phyloP scores from a whole-genome alignment of 2,797 vertebrate species.

The Pseudomugil tenellus region DNA sequence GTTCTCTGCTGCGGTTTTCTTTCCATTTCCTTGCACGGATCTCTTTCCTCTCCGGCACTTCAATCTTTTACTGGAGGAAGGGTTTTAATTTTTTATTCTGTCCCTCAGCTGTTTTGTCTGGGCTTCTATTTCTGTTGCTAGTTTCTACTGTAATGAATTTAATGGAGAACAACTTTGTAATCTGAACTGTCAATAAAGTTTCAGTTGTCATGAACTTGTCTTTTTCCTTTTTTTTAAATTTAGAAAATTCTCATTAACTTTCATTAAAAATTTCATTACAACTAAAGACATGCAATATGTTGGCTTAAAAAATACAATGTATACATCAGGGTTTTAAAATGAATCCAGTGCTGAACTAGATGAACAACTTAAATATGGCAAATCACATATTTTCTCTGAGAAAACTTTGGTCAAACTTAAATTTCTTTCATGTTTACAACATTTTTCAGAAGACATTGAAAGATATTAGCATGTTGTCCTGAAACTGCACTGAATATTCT shows the following conservation, averaged over 20 bases:
- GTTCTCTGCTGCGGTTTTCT: slow-evolving; percentile 26
- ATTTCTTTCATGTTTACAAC: too few species aligned
- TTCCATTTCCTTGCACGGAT: slow-evolving; percentile 8
- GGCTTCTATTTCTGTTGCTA: slow-evolving; percentile 71
- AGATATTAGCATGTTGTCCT: too few species aligned
- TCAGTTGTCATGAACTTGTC: slow-evolving; percentile 51
- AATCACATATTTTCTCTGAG: background rate
- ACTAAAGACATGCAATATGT: too few species aligned
- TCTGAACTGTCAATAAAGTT: slow-evolving; percentile 80
- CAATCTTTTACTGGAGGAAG: slow-evolving; percentile 27
- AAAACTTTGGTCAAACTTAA: too few species aligned
- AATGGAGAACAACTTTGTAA: slow-evolving; percentile 76
- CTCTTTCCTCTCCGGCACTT: slow-evolving; percentile 27
- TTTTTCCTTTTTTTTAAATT: background rate
- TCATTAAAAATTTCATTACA: too few species aligned
- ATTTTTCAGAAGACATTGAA: too few species aligned
- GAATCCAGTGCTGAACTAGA: too few species aligned
- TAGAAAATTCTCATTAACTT: too few species aligned
- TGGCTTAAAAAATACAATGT: too few species aligned
- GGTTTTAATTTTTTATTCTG: slow-evolving; percentile 48
- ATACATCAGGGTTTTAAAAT: too few species aligned
- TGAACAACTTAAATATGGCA: too few species aligned
- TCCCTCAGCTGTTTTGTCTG: slow-evolving; percentile 62
- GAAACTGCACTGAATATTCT: background rate
- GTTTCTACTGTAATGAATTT: slow-evolving; percentile 69